A percentile compares a stretch with the other conserved stretches of the same genome.
Conservation (phyloP, 2,797 vertebrate species). For the Pseudochaenichthys georgianus region DNA sequence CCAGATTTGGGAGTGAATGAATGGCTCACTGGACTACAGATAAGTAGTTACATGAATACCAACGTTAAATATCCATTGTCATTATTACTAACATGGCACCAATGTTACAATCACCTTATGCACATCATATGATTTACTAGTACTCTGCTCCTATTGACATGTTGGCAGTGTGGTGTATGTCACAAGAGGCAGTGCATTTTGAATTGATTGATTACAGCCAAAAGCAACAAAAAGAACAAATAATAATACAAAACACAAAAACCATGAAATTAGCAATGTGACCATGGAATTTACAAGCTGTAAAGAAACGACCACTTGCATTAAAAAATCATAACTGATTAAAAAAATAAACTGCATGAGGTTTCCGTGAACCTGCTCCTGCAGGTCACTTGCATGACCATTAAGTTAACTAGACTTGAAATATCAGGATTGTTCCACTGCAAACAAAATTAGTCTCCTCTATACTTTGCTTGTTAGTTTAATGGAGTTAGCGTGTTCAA, state of each 20-base stretch:
- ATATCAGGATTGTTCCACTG: constrained; percentile 77
- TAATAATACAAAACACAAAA: constrained; percentile 61
- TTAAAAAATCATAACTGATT: constrained; percentile 51
- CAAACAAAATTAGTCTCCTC: constrained; percentile 75
- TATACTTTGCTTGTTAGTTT: constrained; percentile 68
- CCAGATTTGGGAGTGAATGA: constrained; percentile 45
- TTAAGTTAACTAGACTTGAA: constrained; percentile 57
- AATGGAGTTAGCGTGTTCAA: constrained; percentile 62
- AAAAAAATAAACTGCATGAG: constrained; percentile 56
- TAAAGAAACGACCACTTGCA: constrained; percentile 66
- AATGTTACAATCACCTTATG: constrained; percentile 87
- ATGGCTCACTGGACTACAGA: constrained; percentile 50
- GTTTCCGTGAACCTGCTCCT: constrained; percentile 75
- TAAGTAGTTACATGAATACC: constrained; percentile 57
- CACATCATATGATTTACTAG: constrained; percentile 55
- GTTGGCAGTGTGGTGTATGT: constrained; percentile 71
- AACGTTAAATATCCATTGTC: constrained; percentile 38
- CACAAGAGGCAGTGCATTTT: constrained; percentile 80
- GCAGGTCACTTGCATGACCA: constrained; percentile 67
- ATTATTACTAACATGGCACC: constrained; percentile 66
- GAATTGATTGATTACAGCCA: constrained; percentile 84
- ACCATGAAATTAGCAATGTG: constrained; percentile 71
- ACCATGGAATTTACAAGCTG: constrained; percentile 76
- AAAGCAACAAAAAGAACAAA: constrained; percentile 69
- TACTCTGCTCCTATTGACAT: constrained; percentile 59